Evolutionary conservation across 2,888 invertebrate genomes (phyloP).

Genomic region (Epirrhoe alternata): DNA sequence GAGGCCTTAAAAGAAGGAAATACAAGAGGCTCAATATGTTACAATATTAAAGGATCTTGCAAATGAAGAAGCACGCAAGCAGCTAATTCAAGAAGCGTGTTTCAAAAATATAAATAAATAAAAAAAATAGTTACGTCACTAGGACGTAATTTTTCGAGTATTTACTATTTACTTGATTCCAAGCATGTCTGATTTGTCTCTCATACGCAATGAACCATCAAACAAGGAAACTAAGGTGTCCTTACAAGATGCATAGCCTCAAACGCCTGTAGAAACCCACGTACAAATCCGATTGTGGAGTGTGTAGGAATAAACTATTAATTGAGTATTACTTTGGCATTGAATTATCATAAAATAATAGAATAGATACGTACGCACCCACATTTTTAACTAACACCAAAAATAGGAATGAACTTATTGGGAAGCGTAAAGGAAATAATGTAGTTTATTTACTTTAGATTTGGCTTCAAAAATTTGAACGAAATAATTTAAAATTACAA

Average conservation of each 20-base stretch:
- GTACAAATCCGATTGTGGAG: slow-evolving; percentile 49
- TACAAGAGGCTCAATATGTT: too few species aligned
- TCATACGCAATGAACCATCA: slow-evolving; percentile 15
- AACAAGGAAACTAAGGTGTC: slow-evolving; percentile 16
- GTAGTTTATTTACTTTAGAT: neutral
- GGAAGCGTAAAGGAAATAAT: neutral
- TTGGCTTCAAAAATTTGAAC: neutral
- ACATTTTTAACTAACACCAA: slow-evolving; percentile 28
- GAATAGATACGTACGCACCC: slow-evolving; percentile 23
- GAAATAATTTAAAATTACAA: too few species aligned
- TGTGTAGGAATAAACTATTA: slow-evolving; percentile 65
- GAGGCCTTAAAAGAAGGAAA: too few species aligned
- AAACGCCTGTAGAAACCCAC: slow-evolving; percentile 52
- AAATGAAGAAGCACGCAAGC: too few species aligned
- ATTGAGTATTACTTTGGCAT: slow-evolving; percentile 31
- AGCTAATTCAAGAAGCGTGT: too few species aligned
- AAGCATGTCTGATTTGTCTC: neutral
- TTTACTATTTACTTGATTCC: neutral
- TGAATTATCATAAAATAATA: slow-evolving; percentile 27
- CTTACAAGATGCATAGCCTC: slow-evolving; percentile 13
- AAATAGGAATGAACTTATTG: slow-evolving; percentile 16
- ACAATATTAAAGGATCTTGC: too few species aligned
- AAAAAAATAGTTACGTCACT: too few species aligned
- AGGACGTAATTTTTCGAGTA: too few species aligned
- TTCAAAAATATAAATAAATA: too few species aligned